Conservation (phyloP, 2,797 vertebrate genomes). For the Pachyuromys duprasi region DNA sequence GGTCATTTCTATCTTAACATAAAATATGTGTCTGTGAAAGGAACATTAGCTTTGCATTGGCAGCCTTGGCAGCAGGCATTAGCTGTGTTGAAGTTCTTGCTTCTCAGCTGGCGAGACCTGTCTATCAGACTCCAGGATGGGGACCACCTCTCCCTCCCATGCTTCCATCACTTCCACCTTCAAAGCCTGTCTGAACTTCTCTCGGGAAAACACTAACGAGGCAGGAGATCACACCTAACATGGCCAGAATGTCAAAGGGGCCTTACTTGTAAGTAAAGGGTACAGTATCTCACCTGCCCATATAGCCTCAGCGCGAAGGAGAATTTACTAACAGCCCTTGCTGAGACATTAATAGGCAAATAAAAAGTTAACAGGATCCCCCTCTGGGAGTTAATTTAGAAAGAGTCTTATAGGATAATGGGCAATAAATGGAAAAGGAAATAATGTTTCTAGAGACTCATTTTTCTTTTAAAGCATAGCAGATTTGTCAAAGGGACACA, state of each 20-base stretch:
- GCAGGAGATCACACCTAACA: neutral
- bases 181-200: neutral
- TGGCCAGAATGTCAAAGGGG: neutral
- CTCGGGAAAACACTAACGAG: neutral
- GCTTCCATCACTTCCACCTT: neutral
- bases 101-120: neutral
- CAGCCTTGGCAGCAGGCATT: neutral
- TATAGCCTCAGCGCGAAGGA: neutral
- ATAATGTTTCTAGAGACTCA: slow-evolving; percentile 44
- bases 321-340: slow-evolving; percentile 42
- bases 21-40: neutral
- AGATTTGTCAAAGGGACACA: neutral
- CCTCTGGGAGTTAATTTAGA: slow-evolving; percentile 57
- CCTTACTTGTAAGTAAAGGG: neutral
- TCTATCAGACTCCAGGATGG: neutral
- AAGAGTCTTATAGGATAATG: slow-evolving; percentile 47
- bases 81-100: neutral
- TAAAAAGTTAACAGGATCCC: slow-evolving; percentile 47
- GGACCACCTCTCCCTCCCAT: neutral
- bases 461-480: slow-evolving; percentile 48
- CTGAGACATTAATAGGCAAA: slow-evolving; percentile 31
- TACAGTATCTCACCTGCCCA: neutral
- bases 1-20: neutral
- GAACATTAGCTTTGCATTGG: neutral
- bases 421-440: slow-evolving; percentile 59